Base-by-base conservation (phyloP, 1,140 invertebrate genomes). In the Linepithema humile region DNA sequence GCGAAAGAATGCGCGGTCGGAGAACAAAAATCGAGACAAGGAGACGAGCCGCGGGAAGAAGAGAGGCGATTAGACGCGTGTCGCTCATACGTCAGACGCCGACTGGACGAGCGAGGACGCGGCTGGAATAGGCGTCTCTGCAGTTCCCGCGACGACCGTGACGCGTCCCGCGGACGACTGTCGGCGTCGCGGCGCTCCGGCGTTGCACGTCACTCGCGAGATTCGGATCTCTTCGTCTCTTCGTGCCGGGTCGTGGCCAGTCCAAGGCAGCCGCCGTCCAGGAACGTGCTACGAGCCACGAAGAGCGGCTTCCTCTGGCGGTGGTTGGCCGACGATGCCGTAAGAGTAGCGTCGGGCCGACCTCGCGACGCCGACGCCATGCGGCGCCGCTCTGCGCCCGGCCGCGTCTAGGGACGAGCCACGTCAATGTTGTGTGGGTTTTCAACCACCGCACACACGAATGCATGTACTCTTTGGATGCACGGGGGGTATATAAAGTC, bases 281-380 rank as follows among this genome's bases (percentile, higher is more conserved):
- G 35, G 64, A 69, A 55, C 64, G 75, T 38, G 64, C 53, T 43
- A 60, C 69, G 69, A 35, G 40, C 72, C 43, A 55, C 59, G 59
- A 57, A 74, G 80, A 84, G 73, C 77, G 55, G 62, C 83, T 77
- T 85, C 70, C 75, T 88, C 82, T 55, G 85, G 57, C 45, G 59
- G 60, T 38, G 74, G 80, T 83, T 69, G 77, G 50, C 59, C 48
- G 45, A 83, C 53, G 77, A 77, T 74, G 85, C 57, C 62, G 43
- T 40, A 50, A 78, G 78, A 57, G 53, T 62, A 82, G 40, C 20
- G 70, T 40, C 70, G 84, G 75, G 85, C 67, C 60, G 83, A 83
- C 67, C 83, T 88, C 88, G 90, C 91, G 91, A 92, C 90, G 89
- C 90, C 88, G 90, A 92, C 91, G 89, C 92, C 91, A 91, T 91